These are phyloP conservation scores for Lepidurus packardi DNA, from an alignment of 1,140 invertebrate species.

Conservation along the genomic window DNA sequence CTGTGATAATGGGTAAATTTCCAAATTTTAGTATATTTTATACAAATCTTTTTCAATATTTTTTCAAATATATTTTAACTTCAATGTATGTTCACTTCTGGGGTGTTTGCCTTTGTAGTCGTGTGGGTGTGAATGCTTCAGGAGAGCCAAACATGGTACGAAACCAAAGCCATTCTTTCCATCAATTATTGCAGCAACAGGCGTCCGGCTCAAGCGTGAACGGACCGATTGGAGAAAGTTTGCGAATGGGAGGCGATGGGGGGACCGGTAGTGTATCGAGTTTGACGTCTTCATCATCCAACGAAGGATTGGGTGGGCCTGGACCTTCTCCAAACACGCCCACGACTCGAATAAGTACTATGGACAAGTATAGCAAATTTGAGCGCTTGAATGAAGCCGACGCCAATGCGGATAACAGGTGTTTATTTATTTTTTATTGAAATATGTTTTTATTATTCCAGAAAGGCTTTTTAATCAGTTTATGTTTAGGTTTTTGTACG, in stretches of 20 bases:
- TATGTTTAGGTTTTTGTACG: constrained; percentile 78
- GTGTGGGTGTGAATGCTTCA: not conserved
- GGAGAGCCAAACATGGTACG: not conserved
- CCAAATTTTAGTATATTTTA: not conserved
- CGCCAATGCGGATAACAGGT: constrained; percentile 34
- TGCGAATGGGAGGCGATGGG: constrained; percentile 28
- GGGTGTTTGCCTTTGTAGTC: not conserved
- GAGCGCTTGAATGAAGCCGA: constrained; percentile 32
- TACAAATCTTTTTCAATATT: no score
- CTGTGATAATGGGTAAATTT: constrained; percentile 30
- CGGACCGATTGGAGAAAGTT: constrained; percentile 5
- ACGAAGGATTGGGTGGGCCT: constrained; percentile 31
- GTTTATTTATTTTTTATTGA: not conserved
- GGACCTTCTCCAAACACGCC: constrained; percentile 6
- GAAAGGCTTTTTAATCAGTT: not conserved
- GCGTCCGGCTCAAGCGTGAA: constrained; percentile 25
- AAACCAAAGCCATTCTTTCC: constrained; percentile 30
- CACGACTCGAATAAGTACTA: not conserved
- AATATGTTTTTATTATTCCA: not conserved
- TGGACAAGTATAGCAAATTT: constrained; percentile 32
- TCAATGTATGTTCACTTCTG: not conserved
- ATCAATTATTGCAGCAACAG: constrained; percentile 32
- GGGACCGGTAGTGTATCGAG: constrained; percentile 35
- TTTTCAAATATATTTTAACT: no score
- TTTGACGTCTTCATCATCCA: constrained; percentile 34